Conservation (phyloP, 2,113 vertebrate species). For the Pelecanoides urinatrix region DNA sequence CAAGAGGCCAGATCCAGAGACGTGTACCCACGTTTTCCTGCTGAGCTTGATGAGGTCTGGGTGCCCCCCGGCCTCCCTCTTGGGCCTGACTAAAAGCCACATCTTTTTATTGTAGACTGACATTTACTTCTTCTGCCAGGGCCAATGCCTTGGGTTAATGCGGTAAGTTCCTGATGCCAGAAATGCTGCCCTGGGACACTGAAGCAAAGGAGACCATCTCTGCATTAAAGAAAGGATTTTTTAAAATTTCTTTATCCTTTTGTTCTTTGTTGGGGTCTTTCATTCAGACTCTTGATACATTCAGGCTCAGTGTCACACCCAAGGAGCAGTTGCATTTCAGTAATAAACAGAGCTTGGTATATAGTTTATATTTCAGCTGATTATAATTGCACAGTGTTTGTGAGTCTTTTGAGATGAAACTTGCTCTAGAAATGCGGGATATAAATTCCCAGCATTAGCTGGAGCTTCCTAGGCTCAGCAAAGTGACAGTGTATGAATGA, state of each 20-base stretch:
- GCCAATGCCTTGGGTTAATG: not conserved
- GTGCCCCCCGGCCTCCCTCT: not conserved
- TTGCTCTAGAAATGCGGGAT: not conserved
- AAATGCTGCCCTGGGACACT: not conserved
- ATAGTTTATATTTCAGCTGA: slow-evolving; percentile 21
- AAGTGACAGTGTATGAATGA: slow-evolving; percentile 16
- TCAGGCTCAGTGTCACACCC: not conserved
- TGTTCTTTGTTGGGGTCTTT: not conserved
- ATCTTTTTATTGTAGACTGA: not conserved
- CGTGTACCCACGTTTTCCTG: fast-evolving
- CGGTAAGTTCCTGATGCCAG: not conserved
- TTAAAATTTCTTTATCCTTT: not conserved
- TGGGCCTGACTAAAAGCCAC: not conserved
- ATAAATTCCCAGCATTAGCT: slow-evolving; percentile 10
- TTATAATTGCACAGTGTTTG: slow-evolving; percentile 20
- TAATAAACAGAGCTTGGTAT: not conserved
- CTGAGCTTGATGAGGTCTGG: not conserved
- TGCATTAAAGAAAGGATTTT: not conserved
- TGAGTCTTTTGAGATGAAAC: not conserved
- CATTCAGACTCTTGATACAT: not conserved
- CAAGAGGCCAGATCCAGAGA: not conserved
- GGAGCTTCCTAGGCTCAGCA: slow-evolving; percentile 29
- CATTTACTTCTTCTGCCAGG: not conserved
- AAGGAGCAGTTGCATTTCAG: not conserved
- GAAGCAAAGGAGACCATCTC: not conserved